These are phyloP conservation scores for Galago senegalensis DNA, from an alignment of 2,797 vertebrate genomes.

Conservation along the genomic window DNA sequence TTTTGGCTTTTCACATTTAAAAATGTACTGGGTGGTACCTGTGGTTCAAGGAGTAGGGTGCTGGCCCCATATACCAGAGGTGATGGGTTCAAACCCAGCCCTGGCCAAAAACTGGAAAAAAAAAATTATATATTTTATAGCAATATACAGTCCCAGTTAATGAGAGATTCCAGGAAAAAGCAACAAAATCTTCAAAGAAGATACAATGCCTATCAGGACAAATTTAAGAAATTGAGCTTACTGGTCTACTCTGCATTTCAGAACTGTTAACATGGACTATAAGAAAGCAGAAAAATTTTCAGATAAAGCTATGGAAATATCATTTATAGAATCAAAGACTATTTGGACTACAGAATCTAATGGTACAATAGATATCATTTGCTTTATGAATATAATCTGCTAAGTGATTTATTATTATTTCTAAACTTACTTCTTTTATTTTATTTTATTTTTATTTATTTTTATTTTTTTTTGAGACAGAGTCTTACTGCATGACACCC, in stretches of 20 bases:
- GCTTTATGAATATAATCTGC: neutral
- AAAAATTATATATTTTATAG: neutral
- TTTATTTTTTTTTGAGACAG: too few relatives aligned
- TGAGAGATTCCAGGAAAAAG: conserved; percentile 9
- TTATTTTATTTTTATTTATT: too few relatives aligned
- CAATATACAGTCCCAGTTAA: conserved; percentile 31
- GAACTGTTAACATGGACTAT: neutral
- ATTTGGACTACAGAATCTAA: neutral
- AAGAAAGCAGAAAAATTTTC: conserved; percentile 4
- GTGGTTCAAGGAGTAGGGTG: too few relatives aligned
- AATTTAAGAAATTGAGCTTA: conserved; percentile 43
- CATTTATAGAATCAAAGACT: conserved; percentile 36
- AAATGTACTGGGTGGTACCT: neutral
- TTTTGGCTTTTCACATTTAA: conserved; percentile 12
- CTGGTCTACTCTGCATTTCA: conserved; percentile 21
- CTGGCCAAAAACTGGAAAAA: too few relatives aligned
- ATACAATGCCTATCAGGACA: neutral
- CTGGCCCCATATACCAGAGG: too few relatives aligned
- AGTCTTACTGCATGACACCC: too few relatives aligned
- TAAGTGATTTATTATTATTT: conserved; percentile 50
- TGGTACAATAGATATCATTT: conserved; percentile 12
- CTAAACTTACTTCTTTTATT: conserved; percentile 13
- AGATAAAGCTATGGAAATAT: conserved; percentile 6
- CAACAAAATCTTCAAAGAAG: conserved; percentile 27
- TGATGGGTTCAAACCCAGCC: too few relatives aligned